Evolutionary conservation across 2,888 invertebrate species (phyloP).

Genomic region (Ectemnius lituratus): DNA sequence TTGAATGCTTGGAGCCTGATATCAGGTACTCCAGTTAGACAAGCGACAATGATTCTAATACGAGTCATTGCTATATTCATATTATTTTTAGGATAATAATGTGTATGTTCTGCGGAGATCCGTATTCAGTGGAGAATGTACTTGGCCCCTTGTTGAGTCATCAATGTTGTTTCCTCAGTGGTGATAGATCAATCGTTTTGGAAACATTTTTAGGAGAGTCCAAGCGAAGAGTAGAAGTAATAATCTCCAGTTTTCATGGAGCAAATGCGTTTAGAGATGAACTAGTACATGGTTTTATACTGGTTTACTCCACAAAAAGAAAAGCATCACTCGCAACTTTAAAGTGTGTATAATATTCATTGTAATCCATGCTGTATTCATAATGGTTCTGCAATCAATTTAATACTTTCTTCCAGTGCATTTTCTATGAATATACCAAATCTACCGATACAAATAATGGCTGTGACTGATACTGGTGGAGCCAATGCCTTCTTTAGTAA

Average conservation of each 20-base stretch:
- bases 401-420: conserved; percentile 81
- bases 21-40: conserved; percentile 81
- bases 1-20: conserved; percentile 90
- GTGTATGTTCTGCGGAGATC: conserved; percentile 98
- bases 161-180: conserved; percentile 91
- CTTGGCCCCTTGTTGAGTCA: conserved; percentile 92
- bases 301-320: conserved; percentile 96
- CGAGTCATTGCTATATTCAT: conserved; percentile 2
- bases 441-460: conserved; percentile 95
- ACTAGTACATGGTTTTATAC: conserved; percentile 95
- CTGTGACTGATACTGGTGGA: conserved; percentile 93
- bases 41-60: background rate
- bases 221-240: conserved; percentile 93
- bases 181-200: conserved; percentile 91
- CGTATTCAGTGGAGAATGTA: conserved; percentile 93
- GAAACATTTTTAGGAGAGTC: conserved; percentile 95
- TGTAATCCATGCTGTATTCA: background rate
- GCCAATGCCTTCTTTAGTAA: conserved; percentile 94
- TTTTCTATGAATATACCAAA: conserved; percentile 96
- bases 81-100: conserved; percentile 86
- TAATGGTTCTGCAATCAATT: conserved; percentile 12
- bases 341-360: conserved; percentile 81
- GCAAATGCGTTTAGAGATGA: conserved; percentile 95
- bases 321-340: conserved; percentile 96
- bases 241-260: conserved; percentile 96